Conservation (phyloP, 2,888 invertebrate species). For the Drosophila austrosaltans region DNA sequence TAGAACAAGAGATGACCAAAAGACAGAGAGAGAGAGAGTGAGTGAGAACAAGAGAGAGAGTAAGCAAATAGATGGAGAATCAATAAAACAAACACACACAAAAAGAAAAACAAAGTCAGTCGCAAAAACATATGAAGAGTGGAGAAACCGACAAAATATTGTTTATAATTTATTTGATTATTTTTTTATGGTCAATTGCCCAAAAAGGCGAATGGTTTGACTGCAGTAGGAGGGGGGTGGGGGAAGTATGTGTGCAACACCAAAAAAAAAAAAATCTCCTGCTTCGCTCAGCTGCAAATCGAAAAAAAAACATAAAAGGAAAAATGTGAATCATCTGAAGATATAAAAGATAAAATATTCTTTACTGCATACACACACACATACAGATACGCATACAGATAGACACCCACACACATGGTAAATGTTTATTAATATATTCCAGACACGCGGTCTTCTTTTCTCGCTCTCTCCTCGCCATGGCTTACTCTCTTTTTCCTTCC, state of each 20-base stretch:
- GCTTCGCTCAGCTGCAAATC: constrained; percentile 7
- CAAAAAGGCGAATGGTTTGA: constrained; percentile 55
- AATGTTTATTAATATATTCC: constrained; percentile 61
- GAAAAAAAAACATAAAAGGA: constrained; percentile 18
- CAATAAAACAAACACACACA: constrained; percentile 67
- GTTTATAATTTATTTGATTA: constrained; percentile 19
- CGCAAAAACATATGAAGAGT: constrained; percentile 47
- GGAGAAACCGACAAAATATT: constrained; percentile 38
- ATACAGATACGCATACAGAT: constrained; percentile 30
- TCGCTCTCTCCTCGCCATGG: neutral
- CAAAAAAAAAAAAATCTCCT: neutral
- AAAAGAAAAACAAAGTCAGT: constrained; percentile 26
- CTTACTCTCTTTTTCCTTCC: neutral
- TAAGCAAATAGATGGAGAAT: constrained; percentile 52
- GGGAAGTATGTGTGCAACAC: too few species aligned
- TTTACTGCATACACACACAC: constrained; percentile 23
- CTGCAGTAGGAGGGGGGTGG: too few species aligned
- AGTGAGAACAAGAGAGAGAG: neutral
- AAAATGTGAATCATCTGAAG: constrained; percentile 57
- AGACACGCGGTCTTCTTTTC: constrained; percentile 58
- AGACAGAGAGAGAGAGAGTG: constrained; percentile 5
- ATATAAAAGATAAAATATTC: constrained; percentile 58
- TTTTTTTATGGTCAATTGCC: constrained; percentile 61
- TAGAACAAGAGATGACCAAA: constrained; percentile 24
- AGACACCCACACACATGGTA: constrained; percentile 38